Conservation (phyloP, 2,113 vertebrate species). For the Bubo blakistoni region DNA sequence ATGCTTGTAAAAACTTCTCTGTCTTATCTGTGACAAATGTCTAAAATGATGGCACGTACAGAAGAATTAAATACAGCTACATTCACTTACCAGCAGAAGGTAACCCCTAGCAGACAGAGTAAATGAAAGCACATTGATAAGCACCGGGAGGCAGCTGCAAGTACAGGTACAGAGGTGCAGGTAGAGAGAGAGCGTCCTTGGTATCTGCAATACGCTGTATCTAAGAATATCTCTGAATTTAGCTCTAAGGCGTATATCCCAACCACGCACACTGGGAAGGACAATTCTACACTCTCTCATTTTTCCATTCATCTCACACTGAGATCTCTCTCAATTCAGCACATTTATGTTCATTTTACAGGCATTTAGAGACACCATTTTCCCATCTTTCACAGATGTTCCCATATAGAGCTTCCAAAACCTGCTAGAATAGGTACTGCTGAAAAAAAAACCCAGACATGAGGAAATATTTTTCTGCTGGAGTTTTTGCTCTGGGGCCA, state of each 20-base stretch:
- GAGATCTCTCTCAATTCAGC: not conserved
- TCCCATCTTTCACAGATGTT: not conserved
- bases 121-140: not conserved
- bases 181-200: not conserved
- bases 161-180: not conserved
- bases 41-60: not conserved
- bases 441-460: not conserved
- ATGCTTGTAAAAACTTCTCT: not conserved
- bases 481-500: not conserved
- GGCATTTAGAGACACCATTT: not conserved
- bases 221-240: slow-evolving; percentile 6
- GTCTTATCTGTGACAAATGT: slow-evolving; percentile 12
- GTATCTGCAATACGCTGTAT: not conserved
- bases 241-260: not conserved
- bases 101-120: not conserved
- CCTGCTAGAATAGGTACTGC: not conserved
- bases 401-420: not conserved
- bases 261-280: not conserved
- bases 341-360: not conserved
- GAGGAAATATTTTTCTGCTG: not conserved
- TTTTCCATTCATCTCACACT: not conserved
- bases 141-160: not conserved
- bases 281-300: not conserved
- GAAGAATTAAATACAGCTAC: not conserved
- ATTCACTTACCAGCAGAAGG: not conserved